Conservation (phyloP, 2,888 invertebrate genomes). For the Stegophylla sp. region DNA sequence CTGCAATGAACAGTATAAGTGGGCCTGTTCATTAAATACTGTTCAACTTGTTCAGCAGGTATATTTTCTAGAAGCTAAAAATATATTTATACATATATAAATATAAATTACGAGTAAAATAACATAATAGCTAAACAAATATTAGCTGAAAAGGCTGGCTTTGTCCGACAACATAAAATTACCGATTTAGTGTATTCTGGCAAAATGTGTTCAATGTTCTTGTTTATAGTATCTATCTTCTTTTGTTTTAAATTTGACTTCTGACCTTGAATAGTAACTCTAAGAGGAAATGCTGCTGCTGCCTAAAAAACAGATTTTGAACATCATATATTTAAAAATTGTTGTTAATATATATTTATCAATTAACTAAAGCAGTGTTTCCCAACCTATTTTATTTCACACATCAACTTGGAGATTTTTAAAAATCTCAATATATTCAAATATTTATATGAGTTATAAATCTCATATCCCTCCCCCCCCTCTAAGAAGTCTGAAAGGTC, state of each 20-base stretch:
- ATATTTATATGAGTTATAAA: too few species aligned
- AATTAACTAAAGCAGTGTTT: conserved; percentile 4
- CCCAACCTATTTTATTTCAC: neutral
- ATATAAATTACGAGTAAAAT: too few species aligned
- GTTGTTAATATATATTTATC: too few species aligned
- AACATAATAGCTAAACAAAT: too few species aligned
- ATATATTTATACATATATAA: neutral
- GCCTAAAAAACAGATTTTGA: conserved; percentile 7
- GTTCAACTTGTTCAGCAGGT: conserved; percentile 27
- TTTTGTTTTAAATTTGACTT: conserved; percentile 40
- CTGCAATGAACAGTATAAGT: conserved; percentile 17
- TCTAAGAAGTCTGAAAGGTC: too few species aligned
- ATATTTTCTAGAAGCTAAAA: conserved; percentile 46
- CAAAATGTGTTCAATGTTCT: conserved; percentile 14
- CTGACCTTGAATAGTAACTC: conserved; percentile 41
- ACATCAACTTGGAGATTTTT: too few species aligned
- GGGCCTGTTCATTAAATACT: conserved; percentile 34
- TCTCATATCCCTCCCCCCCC: too few species aligned
- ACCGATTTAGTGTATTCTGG: conserved; percentile 49
- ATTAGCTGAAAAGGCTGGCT: too few species aligned
- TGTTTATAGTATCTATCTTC: conserved; percentile 21
- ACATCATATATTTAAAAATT: too few species aligned
- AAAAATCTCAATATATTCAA: too few species aligned
- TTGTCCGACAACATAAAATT: conserved; percentile 13
- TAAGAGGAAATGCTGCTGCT: conserved; percentile 45